phyloP scores from a whole-genome alignment of 2,888 invertebrate genomes.

The Serripes groenlandicus region DNA sequence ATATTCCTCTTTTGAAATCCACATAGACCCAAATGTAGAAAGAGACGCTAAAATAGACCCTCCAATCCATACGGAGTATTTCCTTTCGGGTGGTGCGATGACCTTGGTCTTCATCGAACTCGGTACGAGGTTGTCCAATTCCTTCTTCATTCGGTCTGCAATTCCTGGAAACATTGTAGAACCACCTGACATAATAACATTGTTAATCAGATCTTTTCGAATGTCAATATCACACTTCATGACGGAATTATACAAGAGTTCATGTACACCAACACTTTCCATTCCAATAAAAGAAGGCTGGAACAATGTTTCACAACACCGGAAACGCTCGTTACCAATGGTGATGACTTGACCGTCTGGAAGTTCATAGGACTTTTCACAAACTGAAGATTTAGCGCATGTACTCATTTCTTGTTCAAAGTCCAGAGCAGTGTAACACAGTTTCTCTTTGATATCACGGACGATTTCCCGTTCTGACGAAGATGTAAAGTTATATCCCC shows the following conservation, averaged over 20 bases:
- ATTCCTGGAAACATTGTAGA: slow-evolving; percentile 94
- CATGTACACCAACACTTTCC: slow-evolving; percentile 80
- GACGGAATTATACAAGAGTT: slow-evolving; percentile 81
- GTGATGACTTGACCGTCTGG: slow-evolving; percentile 83
- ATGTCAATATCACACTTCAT: slow-evolving; percentile 81
- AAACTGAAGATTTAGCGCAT: slow-evolving; percentile 52
- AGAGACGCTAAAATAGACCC: slow-evolving; percentile 97
- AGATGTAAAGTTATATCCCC: slow-evolving; percentile 86
- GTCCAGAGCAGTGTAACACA: slow-evolving; percentile 79
- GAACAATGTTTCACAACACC: slow-evolving; percentile 70
- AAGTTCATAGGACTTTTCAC: slow-evolving; percentile 62
- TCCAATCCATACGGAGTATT: slow-evolving; percentile 99
- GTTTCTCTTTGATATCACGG: slow-evolving; percentile 69
- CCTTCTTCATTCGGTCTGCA: slow-evolving; percentile 68
- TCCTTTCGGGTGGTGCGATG: slow-evolving; percentile 87
- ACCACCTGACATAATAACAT: slow-evolving; percentile 94
- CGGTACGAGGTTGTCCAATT: slow-evolving; percentile 61
- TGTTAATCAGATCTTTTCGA: slow-evolving; percentile 78
- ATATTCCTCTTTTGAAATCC: slow-evolving; percentile 82
- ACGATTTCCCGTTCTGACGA: slow-evolving; percentile 67
- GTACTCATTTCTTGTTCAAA: slow-evolving; percentile 84
- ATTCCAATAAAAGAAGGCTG: slow-evolving; percentile 79
- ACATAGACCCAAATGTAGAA: slow-evolving; percentile 82
- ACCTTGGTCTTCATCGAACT: slow-evolving; percentile 66
- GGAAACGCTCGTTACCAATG: slow-evolving; percentile 82